phyloP scores from a whole-genome alignment of 2,113 vertebrate genomes.

The Seriola quinqueradiata region DNA sequence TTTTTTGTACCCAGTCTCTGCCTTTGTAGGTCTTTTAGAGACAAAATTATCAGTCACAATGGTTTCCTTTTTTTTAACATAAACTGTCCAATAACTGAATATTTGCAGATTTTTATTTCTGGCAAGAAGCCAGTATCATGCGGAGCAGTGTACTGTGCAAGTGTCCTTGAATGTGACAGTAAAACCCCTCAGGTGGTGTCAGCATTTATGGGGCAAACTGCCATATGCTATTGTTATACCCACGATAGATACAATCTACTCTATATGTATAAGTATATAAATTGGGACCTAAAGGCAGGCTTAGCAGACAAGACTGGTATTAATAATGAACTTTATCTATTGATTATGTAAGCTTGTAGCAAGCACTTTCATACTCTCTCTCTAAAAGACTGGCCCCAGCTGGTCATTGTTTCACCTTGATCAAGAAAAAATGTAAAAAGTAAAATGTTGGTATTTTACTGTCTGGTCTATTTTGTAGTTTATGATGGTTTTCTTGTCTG shows the following conservation, averaged over 20 bases:
- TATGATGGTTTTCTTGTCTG: not conserved
- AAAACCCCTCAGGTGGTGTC: not conserved
- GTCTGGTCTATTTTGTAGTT: not conserved
- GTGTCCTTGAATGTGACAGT: too few relatives aligned
- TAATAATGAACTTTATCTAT: not conserved
- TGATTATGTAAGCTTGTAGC: not conserved
- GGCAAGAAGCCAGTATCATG: too few relatives aligned
- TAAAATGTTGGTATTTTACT: not conserved
- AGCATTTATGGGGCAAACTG: conserved; percentile 8
- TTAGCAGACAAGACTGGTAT: not conserved
- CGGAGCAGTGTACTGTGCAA: too few relatives aligned
- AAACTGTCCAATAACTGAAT: too few relatives aligned
- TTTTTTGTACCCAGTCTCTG: too few relatives aligned
- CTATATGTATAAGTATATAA: not conserved
- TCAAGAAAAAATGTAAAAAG: not conserved
- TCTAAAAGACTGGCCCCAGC: too few relatives aligned
- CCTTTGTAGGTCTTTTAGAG: too few relatives aligned
- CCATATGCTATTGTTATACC: conserved; percentile 17
- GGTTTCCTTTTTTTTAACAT: too few relatives aligned
- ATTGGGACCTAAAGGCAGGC: not conserved
- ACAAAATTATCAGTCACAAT: too few relatives aligned
- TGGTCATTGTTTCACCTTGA: not conserved
- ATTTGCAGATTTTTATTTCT: too few relatives aligned
- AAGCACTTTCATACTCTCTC: too few relatives aligned
- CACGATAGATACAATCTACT: not conserved